A percentile compares a stretch with the other conserved stretches of the same genome.
phyloP scores from a whole-genome alignment of 2,113 vertebrate species.

The Apeltes quadracus region DNA sequence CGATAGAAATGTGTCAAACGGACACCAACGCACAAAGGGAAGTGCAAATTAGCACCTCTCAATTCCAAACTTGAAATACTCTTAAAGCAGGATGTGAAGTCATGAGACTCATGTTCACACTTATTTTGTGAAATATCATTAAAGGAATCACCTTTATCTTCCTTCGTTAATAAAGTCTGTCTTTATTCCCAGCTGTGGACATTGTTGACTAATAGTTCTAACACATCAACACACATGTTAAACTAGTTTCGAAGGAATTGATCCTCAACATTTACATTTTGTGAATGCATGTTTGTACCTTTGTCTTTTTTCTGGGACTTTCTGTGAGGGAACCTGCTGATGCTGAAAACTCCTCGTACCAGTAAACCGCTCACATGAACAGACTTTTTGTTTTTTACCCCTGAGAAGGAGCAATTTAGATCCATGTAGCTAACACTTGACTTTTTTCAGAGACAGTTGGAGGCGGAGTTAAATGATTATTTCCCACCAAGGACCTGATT shows the following conservation, averaged over 20 bases:
- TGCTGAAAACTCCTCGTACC: too few species aligned
- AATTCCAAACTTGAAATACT: background rate
- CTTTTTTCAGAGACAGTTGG: background rate
- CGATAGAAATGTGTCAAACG: too few species aligned
- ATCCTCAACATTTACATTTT: background rate
- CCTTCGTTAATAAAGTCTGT: too few species aligned
- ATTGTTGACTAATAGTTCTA: too few species aligned
- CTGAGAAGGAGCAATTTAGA: background rate
- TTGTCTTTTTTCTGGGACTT: background rate
- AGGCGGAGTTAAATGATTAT: background rate
- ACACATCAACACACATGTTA: background rate
- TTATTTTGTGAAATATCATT: too few species aligned
- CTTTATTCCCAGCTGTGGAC: too few species aligned
- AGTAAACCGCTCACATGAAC: background rate
- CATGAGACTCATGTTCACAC: too few species aligned
- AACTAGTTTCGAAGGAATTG: background rate
- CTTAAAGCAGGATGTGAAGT: background rate
- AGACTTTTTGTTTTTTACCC: background rate
- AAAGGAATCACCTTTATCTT: too few species aligned
- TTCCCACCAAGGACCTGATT: background rate
- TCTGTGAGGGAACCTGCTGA: background rate
- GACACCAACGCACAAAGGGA: too few species aligned
- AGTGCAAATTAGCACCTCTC: background rate
- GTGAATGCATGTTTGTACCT: too few species aligned
- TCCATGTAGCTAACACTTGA: too few species aligned